Base-by-base conservation (phyloP, 2,888 invertebrate genomes). In the Abrostola triplasia region DNA sequence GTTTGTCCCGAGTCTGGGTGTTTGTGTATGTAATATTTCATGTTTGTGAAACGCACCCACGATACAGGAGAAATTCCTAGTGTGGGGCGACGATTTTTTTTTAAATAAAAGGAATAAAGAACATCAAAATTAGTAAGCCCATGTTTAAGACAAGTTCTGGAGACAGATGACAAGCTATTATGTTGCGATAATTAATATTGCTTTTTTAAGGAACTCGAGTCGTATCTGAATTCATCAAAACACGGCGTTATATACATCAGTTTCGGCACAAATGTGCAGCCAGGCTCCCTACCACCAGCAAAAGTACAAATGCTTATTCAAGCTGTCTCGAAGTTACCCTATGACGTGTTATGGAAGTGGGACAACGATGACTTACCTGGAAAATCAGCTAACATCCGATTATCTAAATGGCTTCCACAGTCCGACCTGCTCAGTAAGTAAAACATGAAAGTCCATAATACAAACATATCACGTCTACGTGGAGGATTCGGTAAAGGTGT, bases 331-430 rank as follows among this genome's bases (percentile, higher is more conserved):
- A 75, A 86, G 47, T 73, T 95, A 54, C 91, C 91, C 6, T 94
- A 94, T 52, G 85, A 90, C 58, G 85, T 95, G 5, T 59, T 95
- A 9, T 94, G 92, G 92, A 95, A 93, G 76, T 94, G 90, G 89
- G 90, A 92, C 59, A 80, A 75, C 1, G 91, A 92, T 36, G 82
- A 76, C n/a, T 65, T 93, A 49, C 85, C 86, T 0, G 88, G 81
- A 41, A 75, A 79, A 11, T 82, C 93, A 0, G 52, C 80, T 7
- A 95, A 95, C 55, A 89, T 95, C 0, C 90, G 77, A 56, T 80
- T 92, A 44, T 82, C 81, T 0, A 92, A 92, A 67, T 95, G 95
- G 95, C 77, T 94, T 35, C 93, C 94, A 0, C 95, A 95, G 57
- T 85, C 80, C 6, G 79, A 79, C 50, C 35, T 79, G 0, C 63